Conservation (phyloP, 2,113 vertebrate species). For the Megatriorchis doriae region DNA sequence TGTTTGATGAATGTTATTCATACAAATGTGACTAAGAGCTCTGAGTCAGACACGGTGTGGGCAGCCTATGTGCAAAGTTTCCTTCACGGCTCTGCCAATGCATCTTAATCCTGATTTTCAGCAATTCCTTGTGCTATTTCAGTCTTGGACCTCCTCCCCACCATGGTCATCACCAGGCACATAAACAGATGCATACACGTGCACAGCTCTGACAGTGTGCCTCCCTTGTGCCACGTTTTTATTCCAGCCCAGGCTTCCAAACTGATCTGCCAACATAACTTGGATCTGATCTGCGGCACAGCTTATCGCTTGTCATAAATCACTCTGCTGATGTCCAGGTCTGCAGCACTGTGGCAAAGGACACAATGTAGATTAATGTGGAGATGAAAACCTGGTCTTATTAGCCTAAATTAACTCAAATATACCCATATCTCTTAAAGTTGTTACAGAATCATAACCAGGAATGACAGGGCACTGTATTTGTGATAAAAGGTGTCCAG, state of each 20-base stretch:
- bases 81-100: neutral
- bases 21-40: neutral
- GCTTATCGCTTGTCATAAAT: neutral
- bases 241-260: neutral
- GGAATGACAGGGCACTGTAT: neutral
- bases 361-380: rapidly evolving
- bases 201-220: neutral
- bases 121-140: neutral
- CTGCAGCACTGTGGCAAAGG: neutral
- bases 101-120: neutral
- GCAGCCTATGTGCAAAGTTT: neutral
- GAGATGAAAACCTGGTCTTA: neutral
- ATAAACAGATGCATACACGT: rapidly evolving
- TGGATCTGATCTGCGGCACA: neutral
- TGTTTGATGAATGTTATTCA: neutral
- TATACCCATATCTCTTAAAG: neutral
- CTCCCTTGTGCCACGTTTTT: neutral
- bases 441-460: neutral
- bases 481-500: neutral
- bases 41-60: neutral
- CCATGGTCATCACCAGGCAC: neutral
- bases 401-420: neutral
- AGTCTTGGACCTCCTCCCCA: neutral
- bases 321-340: neutral
- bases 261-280: neutral